Evolutionary conservation across 2,888 invertebrate species (phyloP).

Genomic region (Chymomyza procnemis): DNA sequence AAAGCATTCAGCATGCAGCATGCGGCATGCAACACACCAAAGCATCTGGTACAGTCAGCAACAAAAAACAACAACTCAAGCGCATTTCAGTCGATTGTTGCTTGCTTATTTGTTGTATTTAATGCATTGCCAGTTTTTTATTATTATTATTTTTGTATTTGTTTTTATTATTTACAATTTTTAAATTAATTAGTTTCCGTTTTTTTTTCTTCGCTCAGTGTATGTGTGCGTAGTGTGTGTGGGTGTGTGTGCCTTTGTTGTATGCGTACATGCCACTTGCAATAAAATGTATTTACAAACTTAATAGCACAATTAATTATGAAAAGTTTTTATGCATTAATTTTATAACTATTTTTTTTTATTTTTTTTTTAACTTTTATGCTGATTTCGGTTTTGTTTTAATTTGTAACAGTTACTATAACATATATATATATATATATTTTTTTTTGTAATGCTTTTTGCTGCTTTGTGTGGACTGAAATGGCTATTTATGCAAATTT

Average conservation of each 20-base stretch:
- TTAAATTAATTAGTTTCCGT: conserved; percentile 35
- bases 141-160: background rate
- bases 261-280: conserved; percentile 49
- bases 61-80: conserved; percentile 14
- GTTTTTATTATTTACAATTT: conserved; percentile 56
- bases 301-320: conserved; percentile 56
- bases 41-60: background rate
- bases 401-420: conserved; percentile 64
- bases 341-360: conserved; percentile 21
- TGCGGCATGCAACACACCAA: background rate
- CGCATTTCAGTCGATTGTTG: conserved; percentile 38
- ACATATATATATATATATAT: conserved; percentile 38
- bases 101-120: conserved; percentile 15
- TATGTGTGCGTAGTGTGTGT: conserved; percentile 22
- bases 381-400: conserved; percentile 26
- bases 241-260: conserved; percentile 22
- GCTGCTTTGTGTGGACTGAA: conserved; percentile 53
- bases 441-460: conserved; percentile 16
- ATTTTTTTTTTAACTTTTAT: conserved; percentile 1
- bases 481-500: conserved; percentile 67
- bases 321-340: conserved; percentile 9
- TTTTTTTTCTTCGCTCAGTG: conserved; percentile 17
- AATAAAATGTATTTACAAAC: conserved; percentile 68
- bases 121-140: too few relatives aligned
- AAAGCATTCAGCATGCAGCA: conserved; percentile 4